Base-by-base conservation (phyloP, 92 coral and sea anemone species). In the Palythoa caribaeorum region DNA sequence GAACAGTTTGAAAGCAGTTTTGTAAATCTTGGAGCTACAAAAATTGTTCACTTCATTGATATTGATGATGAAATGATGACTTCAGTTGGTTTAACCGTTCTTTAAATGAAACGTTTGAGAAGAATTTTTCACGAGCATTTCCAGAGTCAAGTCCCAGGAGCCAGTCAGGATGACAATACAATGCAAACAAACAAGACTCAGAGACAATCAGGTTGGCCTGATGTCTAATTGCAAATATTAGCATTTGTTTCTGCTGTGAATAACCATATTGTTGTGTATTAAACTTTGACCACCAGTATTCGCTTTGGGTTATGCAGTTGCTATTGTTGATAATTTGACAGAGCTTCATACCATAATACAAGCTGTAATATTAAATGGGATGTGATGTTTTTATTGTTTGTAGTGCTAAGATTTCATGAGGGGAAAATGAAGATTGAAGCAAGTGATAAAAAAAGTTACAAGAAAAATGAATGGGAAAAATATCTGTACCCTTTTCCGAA, bases 401-500 rank as follows among this genome's bases (percentile, higher is more conserved):
- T 59, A 59, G 65, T 59, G 65, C 20, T 59, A n/a, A 15, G 14
- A 16, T 0, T 15, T 66, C 13, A 66, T 19, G 72, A 66, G 36
- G 72, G 39, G 37, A 66, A 66, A 66, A 66, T 66, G 39, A 9
- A 66, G 72, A 1, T 66, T 66, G 72, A 66, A 66, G 72, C 14
- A 66, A 66, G 38, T 87, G 75, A 63, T 3, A 65, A 1, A 28
- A 59, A 78, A 66, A 53, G 28, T 35, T 38, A 78, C 62, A 75
- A 87, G 77, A 79, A 66, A 51, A 79, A 87, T 50, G 77, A 87
- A 55, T 87, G 90, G 90, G 90, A 63, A 79, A 88, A 88, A 71
- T 88, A 88, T 79, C 68, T 80, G 40, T 89, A 89, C 88, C 92
- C 84, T 50, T 83, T 69, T 83, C 89, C 88, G 40, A 89, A 89